Evolutionary conservation across 2,113 vertebrate genomes (phyloP), one percentile per base, ranked within the genome.

Genomic region (Columbina picui): DNA sequence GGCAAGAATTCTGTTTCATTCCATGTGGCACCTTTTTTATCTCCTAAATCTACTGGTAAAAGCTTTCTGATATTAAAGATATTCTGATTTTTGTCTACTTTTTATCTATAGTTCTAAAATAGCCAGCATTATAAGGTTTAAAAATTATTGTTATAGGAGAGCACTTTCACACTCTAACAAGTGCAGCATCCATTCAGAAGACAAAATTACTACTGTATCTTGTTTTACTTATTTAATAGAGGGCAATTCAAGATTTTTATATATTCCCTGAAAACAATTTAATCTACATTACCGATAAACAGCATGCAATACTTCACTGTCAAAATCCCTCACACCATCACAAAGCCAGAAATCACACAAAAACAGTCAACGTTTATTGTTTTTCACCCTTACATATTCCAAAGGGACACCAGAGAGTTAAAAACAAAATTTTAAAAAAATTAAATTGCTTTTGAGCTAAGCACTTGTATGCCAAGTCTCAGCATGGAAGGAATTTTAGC

Each of bases 401-500:
- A 84, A 67, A 89, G 60, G 41, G 52, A 67, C 43, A 81, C 3
- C 10, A 3, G 15, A 84, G 88, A 87, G 92, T 96, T 96, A 94
- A 93, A 96, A 93, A 6, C 64, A 88, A 97, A 95, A 93, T 92
- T 96, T 63, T 3, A 2, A 84, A 97, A 97, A 97, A 96, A 96
- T 96, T 95, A 97, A 96, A 94, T 96, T 95, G 92, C 88, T 96
- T 96, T 94, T 84, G 94, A 96, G 76, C 94, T 90, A 80, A 96
- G 85, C 88, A 86, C 94, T 93, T 96, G 85, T 97, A 93, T 96
- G 96, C 96, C 96, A 97, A 97, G 94, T 94, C 96, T 92, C 96
- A 97, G 96, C 96, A 97, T 96, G 96, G 94, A 96, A 94, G 96
- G 96, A 97, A 96, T 97, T 96, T 97, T 97, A 97, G 96, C 96